Evolutionary conservation across 1,140 invertebrate species (phyloP), one percentile per base, ranked within the genome.

Genomic region (Potamilus streckersoni): DNA sequence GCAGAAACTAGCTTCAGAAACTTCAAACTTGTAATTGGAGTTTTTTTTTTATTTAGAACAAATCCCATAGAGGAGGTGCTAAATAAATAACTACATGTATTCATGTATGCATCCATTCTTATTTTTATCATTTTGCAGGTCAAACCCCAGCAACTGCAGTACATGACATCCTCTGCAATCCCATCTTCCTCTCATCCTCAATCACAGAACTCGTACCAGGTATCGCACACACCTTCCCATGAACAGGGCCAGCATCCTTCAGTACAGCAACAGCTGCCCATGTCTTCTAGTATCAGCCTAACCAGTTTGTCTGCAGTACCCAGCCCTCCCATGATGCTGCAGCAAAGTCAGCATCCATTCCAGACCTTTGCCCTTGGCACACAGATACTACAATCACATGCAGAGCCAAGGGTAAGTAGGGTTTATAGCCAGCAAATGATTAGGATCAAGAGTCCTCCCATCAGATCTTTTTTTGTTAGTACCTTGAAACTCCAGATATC

Each of bases 141-240:
- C 83, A 94, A 94, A 90, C 94, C 93, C 79, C 94, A 94, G 85
- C 94, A 94, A 87, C 63, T 88, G 23, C 87, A 86, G 59, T 82
- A 90, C 90, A 57, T 23, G 64, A 31, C 82, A 83, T 61, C 58
- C 8, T 67, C 23, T 74, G 55, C 73, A 62, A 38, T 27, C 67
- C 6, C 74, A 82, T 15, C 62, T 63, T 71, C 68, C 64, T 20
- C 72, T 69, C 56, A n/a, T 69, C 11, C 63, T 68, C 56, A 69
- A 60, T 31, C 68, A 69, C 14, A 79, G 63, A 64, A 65, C 77
- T 49, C 69, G 57, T 57, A 68, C 62, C 11, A 17, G 49, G 17
- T 70, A 67, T 49, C 62, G 63, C 14, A 79, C 74, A 61, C 60
- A 70, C 6, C 62, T 8, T 49, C 73, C 23, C 64, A 38, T 12